These are phyloP conservation scores for Yponomeuta malinellus DNA, from an alignment of 2,888 invertebrate species.

Conservation along the genomic window DNA sequence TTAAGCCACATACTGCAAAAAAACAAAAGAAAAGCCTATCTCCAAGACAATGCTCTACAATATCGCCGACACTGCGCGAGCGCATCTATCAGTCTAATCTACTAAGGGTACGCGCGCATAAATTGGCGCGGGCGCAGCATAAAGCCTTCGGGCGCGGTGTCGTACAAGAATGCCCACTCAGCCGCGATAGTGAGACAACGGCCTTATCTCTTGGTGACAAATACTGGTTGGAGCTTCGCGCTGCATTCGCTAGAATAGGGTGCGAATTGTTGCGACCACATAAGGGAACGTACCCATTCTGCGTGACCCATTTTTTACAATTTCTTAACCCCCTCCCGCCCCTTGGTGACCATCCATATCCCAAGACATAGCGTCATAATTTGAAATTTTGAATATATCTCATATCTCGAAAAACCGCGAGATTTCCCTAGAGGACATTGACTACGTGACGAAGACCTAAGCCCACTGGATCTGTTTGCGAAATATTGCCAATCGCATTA, in stretches of 20 bases:
- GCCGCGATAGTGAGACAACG: constrained; percentile 33
- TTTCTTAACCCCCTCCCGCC: too few relatives aligned
- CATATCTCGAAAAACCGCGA: too few relatives aligned
- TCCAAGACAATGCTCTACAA: constrained; percentile 5
- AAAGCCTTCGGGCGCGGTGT: constrained; percentile 46
- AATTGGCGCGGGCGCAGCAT: constrained; percentile 33
- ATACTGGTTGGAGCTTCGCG: constrained; percentile 25
- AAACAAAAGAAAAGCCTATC: constrained; percentile 14
- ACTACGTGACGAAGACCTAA: too few relatives aligned
- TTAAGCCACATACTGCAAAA: constrained; percentile 12
- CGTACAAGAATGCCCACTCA: constrained; percentile 51
- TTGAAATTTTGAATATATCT: too few relatives aligned
- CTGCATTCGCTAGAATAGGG: not conserved
- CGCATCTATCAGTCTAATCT: constrained; percentile 48
- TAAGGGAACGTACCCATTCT: too few relatives aligned
- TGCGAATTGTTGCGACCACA: not conserved
- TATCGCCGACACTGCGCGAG: not conserved
- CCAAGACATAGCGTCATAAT: too few relatives aligned
- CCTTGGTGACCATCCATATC: too few relatives aligned
- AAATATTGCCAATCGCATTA: too few relatives aligned
- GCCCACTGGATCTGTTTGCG: too few relatives aligned
- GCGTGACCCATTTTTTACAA: too few relatives aligned
- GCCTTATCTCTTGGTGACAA: constrained; percentile 44
- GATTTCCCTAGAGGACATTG: too few relatives aligned
- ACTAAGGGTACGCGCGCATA: constrained; percentile 26